phyloP scores from a whole-genome alignment of 2,113 vertebrate species.

The Scomber japonicus region DNA sequence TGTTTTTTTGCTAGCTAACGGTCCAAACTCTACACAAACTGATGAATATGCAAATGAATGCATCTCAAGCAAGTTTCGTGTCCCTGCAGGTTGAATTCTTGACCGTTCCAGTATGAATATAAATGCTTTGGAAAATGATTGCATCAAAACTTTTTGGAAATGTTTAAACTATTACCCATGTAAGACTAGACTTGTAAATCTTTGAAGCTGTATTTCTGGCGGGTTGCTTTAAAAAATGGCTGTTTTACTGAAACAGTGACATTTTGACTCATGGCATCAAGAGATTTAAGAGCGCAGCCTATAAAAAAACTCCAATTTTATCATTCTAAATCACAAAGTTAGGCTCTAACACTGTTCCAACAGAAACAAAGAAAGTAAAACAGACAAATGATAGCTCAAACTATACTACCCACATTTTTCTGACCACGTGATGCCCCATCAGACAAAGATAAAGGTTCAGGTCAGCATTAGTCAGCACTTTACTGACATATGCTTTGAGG shows the following conservation, averaged over 20 bases:
- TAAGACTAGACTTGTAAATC: conserved; percentile 1
- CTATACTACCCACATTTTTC: conserved; percentile 16
- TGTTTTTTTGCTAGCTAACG: background rate
- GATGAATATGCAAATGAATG: too few species aligned
- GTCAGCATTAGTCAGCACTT: conserved; percentile 40
- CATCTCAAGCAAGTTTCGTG: too few species aligned
- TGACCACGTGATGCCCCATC: background rate
- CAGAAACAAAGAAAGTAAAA: conserved; percentile 11
- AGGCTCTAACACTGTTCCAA: conserved; percentile 9
- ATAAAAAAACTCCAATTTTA: conserved; percentile 12
- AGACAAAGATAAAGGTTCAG: conserved; percentile 14
- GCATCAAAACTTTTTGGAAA: conserved; percentile 1
- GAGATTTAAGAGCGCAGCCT: conserved; percentile 10
- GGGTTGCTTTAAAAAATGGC: conserved; percentile 12
- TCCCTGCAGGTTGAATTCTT: too few species aligned
- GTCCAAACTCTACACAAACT: background rate
- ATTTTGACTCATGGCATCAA: conserved; percentile 31
- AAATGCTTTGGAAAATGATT: background rate
- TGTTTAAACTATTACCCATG: background rate
- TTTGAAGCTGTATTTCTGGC: conserved; percentile 9
- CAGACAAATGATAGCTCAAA: conserved; percentile 26
- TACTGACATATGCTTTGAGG: conserved; percentile 12
- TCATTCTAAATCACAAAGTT: conserved; percentile 11
- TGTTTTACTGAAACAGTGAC: conserved; percentile 28
- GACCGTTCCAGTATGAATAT: too few species aligned